Evolutionary conservation across 2,888 invertebrate genomes (phyloP), one percentile per base, ranked within the genome.

Genomic region (Tolmerus cingulatus): DNA sequence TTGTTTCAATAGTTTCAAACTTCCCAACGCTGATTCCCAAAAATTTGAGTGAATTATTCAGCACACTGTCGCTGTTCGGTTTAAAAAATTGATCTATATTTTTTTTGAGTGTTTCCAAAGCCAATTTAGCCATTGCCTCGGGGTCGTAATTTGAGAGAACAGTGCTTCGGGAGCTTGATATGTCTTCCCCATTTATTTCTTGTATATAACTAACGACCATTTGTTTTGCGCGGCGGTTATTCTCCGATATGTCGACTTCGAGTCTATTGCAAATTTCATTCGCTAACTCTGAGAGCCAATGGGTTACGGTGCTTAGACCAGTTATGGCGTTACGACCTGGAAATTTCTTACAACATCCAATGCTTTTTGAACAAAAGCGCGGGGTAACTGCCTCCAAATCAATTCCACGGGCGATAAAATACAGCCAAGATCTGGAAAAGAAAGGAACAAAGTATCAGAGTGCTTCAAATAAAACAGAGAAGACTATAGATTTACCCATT

Each of bases 261-360:
- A 98, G 92, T 86, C 98, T 94, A 90, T 98, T 97, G 27, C 95
- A 94, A 77, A 99, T 95, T 93, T 99, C 98, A 81, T 94, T 94
- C 0, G 96, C 94, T 16, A 99, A 93, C 90, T 97, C 97, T 77
- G 93, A 93, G 0, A 98, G 93, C 98, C 98, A 98, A 91, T 96
- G 96, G 84, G 94, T 93, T 27, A 97, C 93, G 87, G 95, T 94
- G 40, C 95, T 94, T 51, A 95, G 91, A 23, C 95, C 95, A 0
- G 93, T 92, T 5, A 98, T 94, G 12, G 96, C 96, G 89, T 95
- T 94, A 90, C 95, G 95, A 0, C 98, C 99, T 2, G 95, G 95
- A 92, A 99, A 98, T 91, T 97, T 97, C 93, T 99, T 99, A 91
- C 98, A 97, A 90, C 98, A 98, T 0, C 98, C 99, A 90, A 99